Evolutionary conservation across 2,888 invertebrate genomes (phyloP), one percentile per base, ranked within the genome.

Genomic region (Mythimna vitellina): DNA sequence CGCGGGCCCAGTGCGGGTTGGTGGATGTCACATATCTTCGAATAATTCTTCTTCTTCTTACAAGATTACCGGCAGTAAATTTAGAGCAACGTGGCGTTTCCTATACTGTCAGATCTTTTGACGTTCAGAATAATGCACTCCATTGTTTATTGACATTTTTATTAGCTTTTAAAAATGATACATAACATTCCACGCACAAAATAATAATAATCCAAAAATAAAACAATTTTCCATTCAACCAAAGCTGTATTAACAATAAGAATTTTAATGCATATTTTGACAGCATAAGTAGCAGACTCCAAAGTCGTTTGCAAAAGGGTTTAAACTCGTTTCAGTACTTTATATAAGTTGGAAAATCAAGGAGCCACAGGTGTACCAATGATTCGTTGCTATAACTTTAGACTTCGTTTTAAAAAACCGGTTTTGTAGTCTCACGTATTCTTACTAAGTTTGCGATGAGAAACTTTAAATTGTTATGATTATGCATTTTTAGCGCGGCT

Each of bases 271-370:
- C 54, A 61, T 68, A 77, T 82, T 78, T 81, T 76, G 81, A 81
- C 84, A 75, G 56, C 22, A 32, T 80, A 77, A 80, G 78, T 64
- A 64, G n/a, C 56, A 56, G 76, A 70, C 81, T 82, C 74, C 20
- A 25, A 71, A 75, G 71, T 62, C 74, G 73, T 72, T 76, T 51
- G 32, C 57, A 65, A 70, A 65, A 61, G 69, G 70, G 69, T 76
- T 75, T 56, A 32, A 71, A 78, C 67, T 68, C 82, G 67, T 81
- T 76, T 73, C 42, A 42, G 58, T 82, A 82, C 76, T 79, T 84
- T 71, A 77, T 80, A 71, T 77, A 83, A 84, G 63, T 81, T 76
- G 70, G 76, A 76, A 84, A 82, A 81, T 84, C 85, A 77, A 76
- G 35, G 70, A 51, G 72, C 35, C 84, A 49, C 85, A 85, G 85